Evolutionary conservation across 92 coral and sea anemone genomes (phyloP), one percentile per base, ranked within the genome.

Genomic region (Isaurus tuberculatus): DNA sequence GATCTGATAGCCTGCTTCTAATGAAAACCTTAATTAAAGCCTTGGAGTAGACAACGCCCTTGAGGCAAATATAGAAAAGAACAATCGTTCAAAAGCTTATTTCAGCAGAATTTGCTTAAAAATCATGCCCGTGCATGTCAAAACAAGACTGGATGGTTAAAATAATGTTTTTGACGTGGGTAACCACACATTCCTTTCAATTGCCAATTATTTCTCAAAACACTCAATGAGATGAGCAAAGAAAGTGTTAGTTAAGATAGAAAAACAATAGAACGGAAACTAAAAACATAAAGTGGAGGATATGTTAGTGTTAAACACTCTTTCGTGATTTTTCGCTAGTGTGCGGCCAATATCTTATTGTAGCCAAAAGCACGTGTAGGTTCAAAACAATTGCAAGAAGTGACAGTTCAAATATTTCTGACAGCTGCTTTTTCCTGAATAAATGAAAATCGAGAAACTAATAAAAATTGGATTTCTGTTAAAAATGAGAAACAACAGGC

Each of bases 221-320:
- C 70, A 77, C 82, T 77, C 57, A 13, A 57, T 46, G 34, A 77
- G 51, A 58, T 43, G 48, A 37, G 42, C 37, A 34, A 34, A 75
- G 67, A 36, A 75, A 75, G 81, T n/a, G 81, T 32, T 34, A 33
- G 81, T 75, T 75, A 75, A 32, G 82, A 77, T 69, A 77, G 49
- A n/a, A 57, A 58, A n/a, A 77, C 82, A 77, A 58, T 32, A 33
- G 28, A 77, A 58, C 49, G 69, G 82, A 58, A 77, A 64, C 17
- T 22, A 32, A 31, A 55, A 25, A 77, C 68, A 36, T 77, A 9
- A 77, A 17, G 23, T 33, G 48, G 36, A 58, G 67, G 82, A 55
- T 77, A 2, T 77, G 70, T 58, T 77, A 61, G 22, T 44, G 22
- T 77, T 77, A 77, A 77, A 77, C 82, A 77, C 82, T 58, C 34